Base-by-base conservation (phyloP, 2,113 vertebrate species). In the Oryzias javanicus region DNA sequence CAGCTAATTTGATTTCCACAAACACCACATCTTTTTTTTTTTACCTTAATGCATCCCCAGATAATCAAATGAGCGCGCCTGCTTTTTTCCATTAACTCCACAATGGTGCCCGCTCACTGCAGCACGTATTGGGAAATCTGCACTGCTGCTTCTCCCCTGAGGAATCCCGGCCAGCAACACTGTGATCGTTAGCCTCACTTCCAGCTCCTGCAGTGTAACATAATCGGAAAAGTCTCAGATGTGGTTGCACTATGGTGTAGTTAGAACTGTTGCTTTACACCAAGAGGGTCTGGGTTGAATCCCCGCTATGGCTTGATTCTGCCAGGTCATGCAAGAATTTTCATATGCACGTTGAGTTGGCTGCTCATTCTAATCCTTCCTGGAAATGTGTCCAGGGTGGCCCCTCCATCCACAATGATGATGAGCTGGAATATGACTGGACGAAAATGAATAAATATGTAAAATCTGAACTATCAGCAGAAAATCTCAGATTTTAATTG, bases 1-100 rank as follows among this genome's bases (percentile, higher is more conserved):
- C 17, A 60, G 56, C 60, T 71, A 51, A 71, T 60, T 53, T 40
- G 16, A 78, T 76, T 78, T 64, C 25, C 49, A 49, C 58, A 55
- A 64, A 75, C 44, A 25, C 42, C 18, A 24, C 42, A 14, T 62
- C 19, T 73, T 65, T 50, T 49, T 40, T 2, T 14, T 49, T 40
- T 2, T 14, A 50, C 74, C 44, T 61, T 60, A 64, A 45, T 70
- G 44, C 16, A 55, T 71, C 35, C 27, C 44, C 49, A 66, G 35
- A 48, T 60, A 78, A 59, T 78, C 53, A 60, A 60, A 70, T 53
- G 27, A 57, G 19, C 56, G 0, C 4, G 22, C 20, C 20, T 18
- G 35, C 46, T 72, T 16, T 53, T 54, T 62, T 52, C 67, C 61
- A 79, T 73, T 54, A 64, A 29, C 59, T 49, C 45, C 56, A 52